These are phyloP conservation scores for Trachemys scripta DNA, from an alignment of 2,113 vertebrate genomes.

Conservation along the genomic window DNA sequence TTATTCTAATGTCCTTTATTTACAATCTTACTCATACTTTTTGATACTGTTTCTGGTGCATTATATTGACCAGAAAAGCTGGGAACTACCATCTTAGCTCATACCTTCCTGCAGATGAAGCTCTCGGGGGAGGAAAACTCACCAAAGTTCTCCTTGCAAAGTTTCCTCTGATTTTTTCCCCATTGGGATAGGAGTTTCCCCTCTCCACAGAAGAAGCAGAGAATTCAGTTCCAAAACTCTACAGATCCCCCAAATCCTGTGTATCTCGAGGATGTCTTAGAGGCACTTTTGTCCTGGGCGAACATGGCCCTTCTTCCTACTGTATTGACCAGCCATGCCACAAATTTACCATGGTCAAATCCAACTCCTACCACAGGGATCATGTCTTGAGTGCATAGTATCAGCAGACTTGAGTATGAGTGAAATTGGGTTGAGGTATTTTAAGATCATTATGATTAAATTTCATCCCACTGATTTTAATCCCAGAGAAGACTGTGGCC, in stretches of 20 bases:
- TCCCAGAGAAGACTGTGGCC: not conserved
- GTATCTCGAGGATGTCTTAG: not conserved
- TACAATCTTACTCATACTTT: not conserved
- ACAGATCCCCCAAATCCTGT: not conserved
- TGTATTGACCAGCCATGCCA: not conserved
- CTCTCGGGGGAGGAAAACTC: not conserved
- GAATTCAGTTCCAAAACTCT: fast-evolving
- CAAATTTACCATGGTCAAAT: not conserved
- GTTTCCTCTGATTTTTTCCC: not conserved
- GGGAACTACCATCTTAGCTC: not conserved
- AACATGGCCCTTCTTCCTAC: not conserved
- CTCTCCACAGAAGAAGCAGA: not conserved
- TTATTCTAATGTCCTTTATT: not conserved
- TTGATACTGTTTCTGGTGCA: not conserved
- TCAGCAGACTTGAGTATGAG: not conserved
- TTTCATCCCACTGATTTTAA: not conserved
- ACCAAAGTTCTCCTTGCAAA: not conserved
- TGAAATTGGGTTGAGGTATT: not conserved
- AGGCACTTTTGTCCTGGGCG: not conserved
- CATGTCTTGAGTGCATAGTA: not conserved
- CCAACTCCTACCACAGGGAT: not conserved
- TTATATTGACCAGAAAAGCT: not conserved
- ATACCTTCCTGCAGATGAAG: not conserved
- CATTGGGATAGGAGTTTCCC: not conserved
- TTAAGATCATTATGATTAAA: not conserved